A percentile compares a stretch with the other conserved stretches of the same genome.
Conservation (phyloP, 2,797 vertebrate species). For the Arvicola amphibius region DNA sequence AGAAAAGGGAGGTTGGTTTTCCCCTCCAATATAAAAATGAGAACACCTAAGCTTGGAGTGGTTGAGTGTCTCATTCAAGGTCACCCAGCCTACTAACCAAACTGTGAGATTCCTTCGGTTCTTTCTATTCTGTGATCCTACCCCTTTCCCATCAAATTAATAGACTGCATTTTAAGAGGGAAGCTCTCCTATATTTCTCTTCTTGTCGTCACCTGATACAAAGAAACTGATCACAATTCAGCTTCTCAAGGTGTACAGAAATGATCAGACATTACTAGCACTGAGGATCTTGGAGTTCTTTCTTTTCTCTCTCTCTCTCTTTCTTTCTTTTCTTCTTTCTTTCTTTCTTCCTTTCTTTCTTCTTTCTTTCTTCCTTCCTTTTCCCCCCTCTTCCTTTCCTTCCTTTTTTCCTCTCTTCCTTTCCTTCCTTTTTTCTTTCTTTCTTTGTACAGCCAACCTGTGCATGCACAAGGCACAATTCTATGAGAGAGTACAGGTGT, state of each 20-base stretch:
- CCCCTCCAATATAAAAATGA: not conserved
- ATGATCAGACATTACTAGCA: not conserved
- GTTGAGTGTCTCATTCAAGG: not conserved
- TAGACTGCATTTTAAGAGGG: not conserved
- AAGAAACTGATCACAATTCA: not conserved
- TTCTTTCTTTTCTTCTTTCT: no score
- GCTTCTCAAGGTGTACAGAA: not conserved
- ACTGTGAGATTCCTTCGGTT: not conserved
- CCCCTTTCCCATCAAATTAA: conserved; percentile 12
- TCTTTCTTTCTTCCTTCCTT: no score
- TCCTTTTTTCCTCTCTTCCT: not conserved
- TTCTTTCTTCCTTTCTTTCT: no score
- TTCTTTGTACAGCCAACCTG: not conserved
- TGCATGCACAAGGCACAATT: not conserved
- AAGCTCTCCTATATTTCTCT: not conserved
- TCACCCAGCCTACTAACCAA: not conserved
- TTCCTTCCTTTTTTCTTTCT: not conserved
- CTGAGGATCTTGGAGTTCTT: not conserved
- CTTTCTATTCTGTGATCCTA: not conserved
- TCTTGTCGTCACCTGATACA: not conserved
- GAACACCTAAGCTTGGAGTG: conserved; percentile 1
- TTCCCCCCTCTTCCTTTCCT: no score
- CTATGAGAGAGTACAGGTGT: not conserved
- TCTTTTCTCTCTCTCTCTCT: not conserved
- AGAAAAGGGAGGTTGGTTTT: not conserved